Evolutionary conservation across 2,888 invertebrate genomes (phyloP), one percentile per base, ranked within the genome.

Genomic region (Noctua pronuba): DNA sequence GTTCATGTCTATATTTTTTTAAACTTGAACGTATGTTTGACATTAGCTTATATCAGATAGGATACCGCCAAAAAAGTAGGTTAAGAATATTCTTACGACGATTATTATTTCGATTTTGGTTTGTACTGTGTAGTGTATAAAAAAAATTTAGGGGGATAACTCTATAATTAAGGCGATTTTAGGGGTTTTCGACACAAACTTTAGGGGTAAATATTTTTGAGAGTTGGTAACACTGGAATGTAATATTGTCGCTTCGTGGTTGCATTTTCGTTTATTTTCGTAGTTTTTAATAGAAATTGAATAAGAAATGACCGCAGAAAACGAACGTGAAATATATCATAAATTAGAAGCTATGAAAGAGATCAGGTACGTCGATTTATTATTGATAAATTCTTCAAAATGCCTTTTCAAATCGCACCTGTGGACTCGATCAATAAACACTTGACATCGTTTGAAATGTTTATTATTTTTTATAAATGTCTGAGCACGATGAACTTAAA

Each of bases 261-360:
- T 90, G 85, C 88, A 87, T 90, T 91, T 93, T 91, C 81, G 80
- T 91, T 92, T 93, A 89, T 88, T 88, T 88, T 83, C 80, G 75
- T 84, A 84, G 80, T 79, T 79, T 78, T 67, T 72, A 77, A 80
- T 77, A 82, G 88, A 79, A 88, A 73, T 80, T 73, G 28, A 70
- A 77, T 86, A 93, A 93, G 92, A 94, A 92, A 98, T 98, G 97
- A 98, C 98, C 81, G 97, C 97, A 92, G 97, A 98, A 88, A 98
- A 98, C 94, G 98, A 99, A 95, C 97, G 98, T 80, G 98, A 98
- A 92, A 98, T 99, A 92, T 98, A 98, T 95, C 98, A 99, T 72
- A 99, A 99, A 95, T 96, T 99, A 88, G 99, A 99, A 97, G 99
- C 98, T 80, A 97, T 99, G 91, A 99, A 99, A 96, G 99, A 99